phyloP scores from a whole-genome alignment of 2,888 invertebrate genomes.

The Copidosoma aretas region DNA sequence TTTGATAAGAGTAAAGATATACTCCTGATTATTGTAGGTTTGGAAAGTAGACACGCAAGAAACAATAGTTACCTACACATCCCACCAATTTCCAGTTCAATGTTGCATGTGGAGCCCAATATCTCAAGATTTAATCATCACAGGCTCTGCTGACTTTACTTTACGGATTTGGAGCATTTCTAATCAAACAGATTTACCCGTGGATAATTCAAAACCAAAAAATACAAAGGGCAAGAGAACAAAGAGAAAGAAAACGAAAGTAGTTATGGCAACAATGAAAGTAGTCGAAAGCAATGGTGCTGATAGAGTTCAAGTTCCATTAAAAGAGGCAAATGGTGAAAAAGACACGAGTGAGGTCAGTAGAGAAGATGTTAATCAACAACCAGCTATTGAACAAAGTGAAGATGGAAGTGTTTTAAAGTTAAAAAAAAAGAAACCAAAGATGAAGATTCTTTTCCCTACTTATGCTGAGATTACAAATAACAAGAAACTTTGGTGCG shows the following conservation, averaged over 20 bases:
- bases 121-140: constrained; percentile 69
- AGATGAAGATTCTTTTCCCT: constrained; percentile 29
- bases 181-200: constrained; percentile 51
- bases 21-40: constrained; percentile 61
- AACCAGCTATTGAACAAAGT: constrained; percentile 10
- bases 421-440: constrained; percentile 31
- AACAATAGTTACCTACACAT: constrained; percentile 68
- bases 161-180: constrained; percentile 70
- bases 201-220: constrained; percentile 55
- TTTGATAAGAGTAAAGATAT: not conserved
- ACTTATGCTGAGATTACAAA: constrained; percentile 26
- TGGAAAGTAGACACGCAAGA: constrained; percentile 69
- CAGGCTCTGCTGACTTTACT: constrained; percentile 73
- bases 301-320: not conserved
- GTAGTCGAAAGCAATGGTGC: not conserved
- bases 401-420: constrained; percentile 14
- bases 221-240: constrained; percentile 52
- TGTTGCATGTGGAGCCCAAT: constrained; percentile 73
- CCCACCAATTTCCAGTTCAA: constrained; percentile 66
- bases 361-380: constrained; percentile 21
- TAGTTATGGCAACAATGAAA: constrained; percentile 8
- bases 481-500: constrained; percentile 31
- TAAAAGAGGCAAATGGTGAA: not conserved
- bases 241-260: constrained; percentile 49
- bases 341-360: not conserved